phyloP scores from a whole-genome alignment of 2,888 invertebrate species.

The Lydus trimaculatus region DNA sequence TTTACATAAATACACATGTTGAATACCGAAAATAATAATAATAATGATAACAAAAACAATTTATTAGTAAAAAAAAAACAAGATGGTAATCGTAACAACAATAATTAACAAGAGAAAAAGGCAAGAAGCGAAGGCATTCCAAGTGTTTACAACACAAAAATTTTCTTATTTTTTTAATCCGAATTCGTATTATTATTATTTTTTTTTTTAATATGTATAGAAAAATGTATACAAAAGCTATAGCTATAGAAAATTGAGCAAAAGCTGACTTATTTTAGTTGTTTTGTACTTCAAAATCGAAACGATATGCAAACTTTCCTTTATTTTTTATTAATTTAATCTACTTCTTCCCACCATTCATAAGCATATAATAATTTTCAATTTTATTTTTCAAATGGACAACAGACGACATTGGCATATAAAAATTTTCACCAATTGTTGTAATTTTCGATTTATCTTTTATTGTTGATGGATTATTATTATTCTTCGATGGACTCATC shows the following conservation, averaged over 20 bases:
- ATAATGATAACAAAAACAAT: constrained; percentile 7
- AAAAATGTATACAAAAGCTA: constrained; percentile 19
- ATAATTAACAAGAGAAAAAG: constrained; percentile 34
- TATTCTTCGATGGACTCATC: constrained; percentile 52
- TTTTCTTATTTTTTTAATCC: neutral
- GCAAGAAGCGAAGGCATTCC: constrained; percentile 39
- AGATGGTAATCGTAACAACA: constrained; percentile 22
- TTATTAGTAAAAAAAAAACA: constrained; percentile 5
- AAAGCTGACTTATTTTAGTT: constrained; percentile 12
- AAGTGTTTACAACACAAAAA: constrained; percentile 15
- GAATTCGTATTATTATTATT: neutral
- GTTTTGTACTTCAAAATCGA: constrained; percentile 21
- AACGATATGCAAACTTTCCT: constrained; percentile 2
- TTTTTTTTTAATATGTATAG: neutral
- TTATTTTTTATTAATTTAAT: neutral
- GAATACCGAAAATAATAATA: constrained; percentile 4
- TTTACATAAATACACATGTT: neutral
- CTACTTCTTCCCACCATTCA: constrained; percentile 46
- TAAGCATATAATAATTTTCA: constrained; percentile 51
- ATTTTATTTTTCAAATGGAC: constrained; percentile 47
- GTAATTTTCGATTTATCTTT: constrained; percentile 39
- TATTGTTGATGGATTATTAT: constrained; percentile 16
- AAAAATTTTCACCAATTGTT: constrained; percentile 46
- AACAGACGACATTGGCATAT: constrained; percentile 56
- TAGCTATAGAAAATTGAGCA: constrained; percentile 26